These are phyloP conservation scores for Nasalis larvatus DNA, from an alignment of 2,113 vertebrate species.

Conservation along the genomic window DNA sequence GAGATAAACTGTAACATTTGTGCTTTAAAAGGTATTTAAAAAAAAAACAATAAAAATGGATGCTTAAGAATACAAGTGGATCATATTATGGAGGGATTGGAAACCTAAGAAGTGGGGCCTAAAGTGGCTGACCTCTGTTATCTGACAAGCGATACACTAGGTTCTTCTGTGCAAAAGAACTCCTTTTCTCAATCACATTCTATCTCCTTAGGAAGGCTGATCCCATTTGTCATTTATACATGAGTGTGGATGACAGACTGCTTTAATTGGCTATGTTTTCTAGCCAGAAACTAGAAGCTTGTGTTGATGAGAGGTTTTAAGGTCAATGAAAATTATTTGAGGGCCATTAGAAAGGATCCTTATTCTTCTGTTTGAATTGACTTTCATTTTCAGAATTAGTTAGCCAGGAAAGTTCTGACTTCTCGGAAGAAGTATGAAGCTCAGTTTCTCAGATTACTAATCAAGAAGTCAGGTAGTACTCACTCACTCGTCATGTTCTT, in stretches of 20 bases:
- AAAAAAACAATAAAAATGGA: conserved; percentile 7
- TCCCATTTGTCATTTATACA: not conserved
- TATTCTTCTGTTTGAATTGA: conserved; percentile 1
- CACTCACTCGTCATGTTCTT: not conserved
- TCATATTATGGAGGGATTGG: not conserved
- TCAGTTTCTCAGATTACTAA: not conserved
- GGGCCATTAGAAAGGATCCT: not conserved
- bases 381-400: conserved; percentile 44
- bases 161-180: not conserved
- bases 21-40: not conserved
- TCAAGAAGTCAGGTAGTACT: not conserved
- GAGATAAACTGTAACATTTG: not conserved
- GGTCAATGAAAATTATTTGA: conserved; percentile 9
- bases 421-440: not conserved
- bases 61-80: not conserved
- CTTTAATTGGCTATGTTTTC: not conserved
- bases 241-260: not conserved
- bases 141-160: not conserved
- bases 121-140: not conserved
- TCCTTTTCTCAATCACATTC: not conserved
- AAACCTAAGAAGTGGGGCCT: not conserved
- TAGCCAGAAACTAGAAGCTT: conserved; percentile 24
- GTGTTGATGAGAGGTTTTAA: conserved; percentile 32
- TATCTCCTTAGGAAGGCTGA: not conserved
- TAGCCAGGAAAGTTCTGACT: conserved; percentile 24